Base-by-base conservation (phyloP, 2,888 invertebrate genomes). In the Thymelicus lineola region DNA sequence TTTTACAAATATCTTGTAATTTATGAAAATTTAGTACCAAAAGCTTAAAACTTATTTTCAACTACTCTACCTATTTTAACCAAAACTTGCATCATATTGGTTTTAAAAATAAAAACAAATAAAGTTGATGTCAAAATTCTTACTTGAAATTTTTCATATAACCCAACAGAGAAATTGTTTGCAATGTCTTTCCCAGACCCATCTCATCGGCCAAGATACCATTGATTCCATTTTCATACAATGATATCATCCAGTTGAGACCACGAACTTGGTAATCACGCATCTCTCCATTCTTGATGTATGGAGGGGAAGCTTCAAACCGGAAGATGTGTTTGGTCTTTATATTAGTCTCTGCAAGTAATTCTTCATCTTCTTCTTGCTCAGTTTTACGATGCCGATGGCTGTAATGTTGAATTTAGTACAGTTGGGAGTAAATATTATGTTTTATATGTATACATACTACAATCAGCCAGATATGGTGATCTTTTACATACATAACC, bases 151-250 rank as follows among this genome's bases (percentile, higher is more conserved):
- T 98, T 85, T 99, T 99, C 96, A 99, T 98, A 86, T 99, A 99
- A 70, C 99, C 99, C 57, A 99, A 94, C 53, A 99, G 91, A 0
- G 99, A 98, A 75, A 99, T 99, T 0, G 99, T 99, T 89, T 99
- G 99, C 38, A 99, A 92, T 0, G 99, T 99, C 95, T 99, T 99
- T 67, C 99, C 99, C 15, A 99, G 94, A 94, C 99, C 99, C 99
- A 99, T 99, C 92, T 99, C 99, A 94, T 99, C 99, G 58, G 99
- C 99, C 74, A 99, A 91, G 76, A 99, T 99, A 70, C 99, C 99
- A 89, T 99, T 99, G 75, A 99, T 99, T 57, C 99, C 99, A 94
- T 99, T 98, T 88, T 99, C 99, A 89, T 98, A 99, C 0, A 99
- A 93, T 0, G 98, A 98, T 77, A 99, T 99, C 98, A 99, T 99